Base-by-base conservation (phyloP, 2,113 vertebrate genomes). In the Chascanopsetta lugubris region DNA sequence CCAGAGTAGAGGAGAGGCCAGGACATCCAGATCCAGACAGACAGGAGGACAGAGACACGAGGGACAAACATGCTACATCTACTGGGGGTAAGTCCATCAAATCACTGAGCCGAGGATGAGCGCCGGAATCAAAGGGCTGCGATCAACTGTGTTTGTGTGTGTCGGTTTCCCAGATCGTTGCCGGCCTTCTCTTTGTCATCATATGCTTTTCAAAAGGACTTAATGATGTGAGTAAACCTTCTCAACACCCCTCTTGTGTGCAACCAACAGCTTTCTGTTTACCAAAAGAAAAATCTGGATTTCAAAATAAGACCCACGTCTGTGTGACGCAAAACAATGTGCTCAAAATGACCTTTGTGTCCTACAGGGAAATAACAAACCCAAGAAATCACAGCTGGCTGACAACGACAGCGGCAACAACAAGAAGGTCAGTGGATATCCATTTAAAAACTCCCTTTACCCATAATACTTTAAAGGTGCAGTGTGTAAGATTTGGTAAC, bases 181-280 rank as follows among this genome's bases (percentile, higher is more conserved):
- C 17, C 38, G 87, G 85, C 26, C 72, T 92, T 4, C 74, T 92
- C 15, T 46, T 85, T 9, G 29, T 90, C 50, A 89, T 92, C 18
- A 56, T 88, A 61, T 88, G 68, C 34, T 84, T 91, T 68, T 82
- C 88, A 15, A 84, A 78, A 21, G 91, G 82, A 72, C 87, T 92
- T 5, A 75, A 69, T 75, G 69, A 86, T 69, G 91, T 87, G 27
- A 86, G 85, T 66, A 2, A 20, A 6, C 8, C 0, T 63, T 59
- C 10, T n/a, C n/a, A 40, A 6, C 13, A 12, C 18, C 40, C 24
- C 18, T 62, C 15, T 53, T 56, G 21, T 43, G 9, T 4, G 1
- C 40, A 6, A 18, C 62, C 13, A 8, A 13, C 21, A 0, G 15
- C 34, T 60, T 38, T 34, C 1, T n/a, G n/a, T 27, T 62, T 29